phyloP scores from a whole-genome alignment of 2,888 invertebrate genomes.

The Sericinus montela region DNA sequence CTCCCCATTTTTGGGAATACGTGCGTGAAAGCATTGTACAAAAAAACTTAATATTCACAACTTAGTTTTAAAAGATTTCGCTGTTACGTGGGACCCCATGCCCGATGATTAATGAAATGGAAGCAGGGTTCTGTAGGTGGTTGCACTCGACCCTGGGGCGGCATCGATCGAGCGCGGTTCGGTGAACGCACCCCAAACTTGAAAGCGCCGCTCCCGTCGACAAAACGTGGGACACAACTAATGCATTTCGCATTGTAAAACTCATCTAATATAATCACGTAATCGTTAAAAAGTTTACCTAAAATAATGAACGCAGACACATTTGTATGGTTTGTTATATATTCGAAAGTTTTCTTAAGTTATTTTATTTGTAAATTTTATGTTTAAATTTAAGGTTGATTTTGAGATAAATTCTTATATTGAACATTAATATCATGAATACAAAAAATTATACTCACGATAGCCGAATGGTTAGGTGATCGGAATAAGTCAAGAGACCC shows the following conservation, averaged over 20 bases:
- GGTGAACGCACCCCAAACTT: conserved; percentile 70
- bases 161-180: conserved; percentile 73
- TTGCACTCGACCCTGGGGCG: conserved; percentile 46
- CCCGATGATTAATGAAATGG: conserved; percentile 18
- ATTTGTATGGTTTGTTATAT: neutral
- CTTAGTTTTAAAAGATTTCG: conserved; percentile 23
- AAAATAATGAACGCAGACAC: neutral
- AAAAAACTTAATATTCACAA: conserved; percentile 24
- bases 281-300: conserved; percentile 11
- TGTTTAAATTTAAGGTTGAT: too few relatives aligned
- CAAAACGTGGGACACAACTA: conserved; percentile 37
- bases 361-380: too few relatives aligned
- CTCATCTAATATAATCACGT: neutral
- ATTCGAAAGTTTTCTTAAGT: neutral
- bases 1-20: too few relatives aligned
- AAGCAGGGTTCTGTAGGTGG: conserved; percentile 7
- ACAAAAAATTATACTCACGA: too few relatives aligned
- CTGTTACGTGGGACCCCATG: conserved; percentile 53
- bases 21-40: too few relatives aligned
- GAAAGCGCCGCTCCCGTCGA: conserved; percentile 46
- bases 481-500: too few relatives aligned
- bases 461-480: too few relatives aligned
- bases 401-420: too few relatives aligned
- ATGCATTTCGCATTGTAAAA: conserved; percentile 8
- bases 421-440: too few relatives aligned